A percentile compares a stretch with the other conserved stretches of the same genome.
Conservation (phyloP, 2,113 vertebrate genomes). For the Parus major region DNA sequence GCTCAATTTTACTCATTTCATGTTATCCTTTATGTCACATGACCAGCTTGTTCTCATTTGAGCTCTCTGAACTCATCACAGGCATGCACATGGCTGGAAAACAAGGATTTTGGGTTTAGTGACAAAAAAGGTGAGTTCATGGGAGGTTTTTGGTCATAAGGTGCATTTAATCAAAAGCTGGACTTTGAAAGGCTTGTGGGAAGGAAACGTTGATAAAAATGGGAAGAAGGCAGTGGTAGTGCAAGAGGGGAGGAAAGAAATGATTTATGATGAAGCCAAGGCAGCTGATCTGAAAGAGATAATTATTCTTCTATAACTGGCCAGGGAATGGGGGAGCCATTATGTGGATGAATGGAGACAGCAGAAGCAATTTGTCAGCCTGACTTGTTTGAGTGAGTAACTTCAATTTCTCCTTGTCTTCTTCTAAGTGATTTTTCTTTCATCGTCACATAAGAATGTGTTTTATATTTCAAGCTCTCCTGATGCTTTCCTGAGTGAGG, state of each 20-base stretch:
- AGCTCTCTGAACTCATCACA: not conserved
- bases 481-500: constrained; percentile 5
- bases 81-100: not conserved
- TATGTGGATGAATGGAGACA: constrained; percentile 59
- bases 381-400: constrained; percentile 68
- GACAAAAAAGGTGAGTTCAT: not conserved
- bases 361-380: constrained; percentile 63
- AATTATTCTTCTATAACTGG: constrained; percentile 68
- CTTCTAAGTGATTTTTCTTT: constrained; percentile 57
- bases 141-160: not conserved
- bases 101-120: not conserved
- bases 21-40: not conserved
- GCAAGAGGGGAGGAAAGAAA: constrained; percentile 13
- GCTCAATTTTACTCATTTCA: not conserved
- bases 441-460: constrained; percentile 14
- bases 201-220: not conserved
- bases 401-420: constrained; percentile 66
- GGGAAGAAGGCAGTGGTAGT: not conserved
- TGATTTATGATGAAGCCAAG: constrained; percentile 52
- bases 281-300: constrained; percentile 61
- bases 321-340: constrained; percentile 49
- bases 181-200: not conserved
- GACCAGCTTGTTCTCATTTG: not conserved
- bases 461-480: constrained; percentile 45
- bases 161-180: not conserved